These are phyloP conservation scores for Notechis scutatus DNA, from an alignment of 2,113 vertebrate species.

Conservation along the genomic window DNA sequence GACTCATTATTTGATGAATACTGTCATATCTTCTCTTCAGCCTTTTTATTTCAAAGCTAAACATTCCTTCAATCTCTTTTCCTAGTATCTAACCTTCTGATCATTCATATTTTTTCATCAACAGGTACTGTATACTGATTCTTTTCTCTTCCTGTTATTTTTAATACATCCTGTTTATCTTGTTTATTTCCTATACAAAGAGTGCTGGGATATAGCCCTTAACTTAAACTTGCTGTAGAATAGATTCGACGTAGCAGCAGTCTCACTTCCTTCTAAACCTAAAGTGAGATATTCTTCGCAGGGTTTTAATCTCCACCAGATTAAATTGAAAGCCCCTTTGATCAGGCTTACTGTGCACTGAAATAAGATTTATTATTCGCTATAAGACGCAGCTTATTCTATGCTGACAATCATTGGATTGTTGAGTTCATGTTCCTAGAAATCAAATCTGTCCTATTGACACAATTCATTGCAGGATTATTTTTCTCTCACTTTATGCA, in stretches of 20 bases:
- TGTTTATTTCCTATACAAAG: not conserved
- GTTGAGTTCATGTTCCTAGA: not conserved
- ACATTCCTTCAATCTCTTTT: not conserved
- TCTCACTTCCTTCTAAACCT: not conserved
- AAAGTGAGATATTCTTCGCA: not conserved
- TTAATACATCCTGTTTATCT: not conserved
- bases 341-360: not conserved
- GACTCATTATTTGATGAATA: not conserved
- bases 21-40: not conserved
- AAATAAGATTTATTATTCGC: not conserved
- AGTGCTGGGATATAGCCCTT: not conserved
- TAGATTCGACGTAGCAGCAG: not conserved
- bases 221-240: not conserved
- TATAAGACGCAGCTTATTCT: not conserved
- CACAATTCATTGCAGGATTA: not conserved
- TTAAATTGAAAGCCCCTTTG: not conserved
- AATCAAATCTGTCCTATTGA: not conserved
- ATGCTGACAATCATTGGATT: not conserved
- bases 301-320: not conserved
- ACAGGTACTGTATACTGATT: not conserved
- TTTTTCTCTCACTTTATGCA: not conserved
- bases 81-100: not conserved
- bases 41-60: not conserved
- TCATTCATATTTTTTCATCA: not conserved
- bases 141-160: not conserved